Evolutionary conservation across 2,888 invertebrate species (phyloP), one percentile per base, ranked within the genome.

Genomic region (Blera fallax): DNA sequence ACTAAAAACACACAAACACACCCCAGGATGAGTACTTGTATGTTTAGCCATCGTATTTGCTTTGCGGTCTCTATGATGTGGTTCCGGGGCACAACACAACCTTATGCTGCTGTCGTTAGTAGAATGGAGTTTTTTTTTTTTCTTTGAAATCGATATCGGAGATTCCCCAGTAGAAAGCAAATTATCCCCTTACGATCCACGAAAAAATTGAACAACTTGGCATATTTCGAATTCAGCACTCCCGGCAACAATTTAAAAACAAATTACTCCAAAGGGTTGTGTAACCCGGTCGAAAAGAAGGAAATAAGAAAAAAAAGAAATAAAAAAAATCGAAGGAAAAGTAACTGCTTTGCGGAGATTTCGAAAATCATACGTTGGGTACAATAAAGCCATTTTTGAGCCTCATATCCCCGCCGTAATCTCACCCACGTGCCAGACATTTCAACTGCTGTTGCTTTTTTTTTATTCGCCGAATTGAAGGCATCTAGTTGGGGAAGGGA

Each of bases 301-400:
- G 16, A 24, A 24, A 27, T 5, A 21, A 8, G 21, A 11, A n/a
- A 6, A 14, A 14, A n/a, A n/a, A 14, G 29, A 56, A n/a, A 14
- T 29, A 56, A 0, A 18, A 16, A 27, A 52, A 16, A 32, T 18
- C 6, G 8, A 32, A 50, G 34, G 8, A 34, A 21, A 32, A 34
- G 48, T 32, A 65, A 65, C 65, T 65, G 32, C 50, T 65, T 50
- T 50, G 50, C 65, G 1, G 34, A 50, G 50, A 65, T 50, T 50
- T 24, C 50, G 1, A 32, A 50, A 21, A 8, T 50, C 50, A 14
- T 50, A 14, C 14, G 24, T 50, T 65, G 8, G 34, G n/a, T 50
- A 50, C 34, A 50, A 50, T 50, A 34, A 27, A 50, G 65, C 65
- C 14, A 65, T 65, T 65, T 50, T 29, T 24, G 14, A 65, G 34